phyloP scores from a whole-genome alignment of 2,888 invertebrate species.

The Ypsolopha scabrella region DNA sequence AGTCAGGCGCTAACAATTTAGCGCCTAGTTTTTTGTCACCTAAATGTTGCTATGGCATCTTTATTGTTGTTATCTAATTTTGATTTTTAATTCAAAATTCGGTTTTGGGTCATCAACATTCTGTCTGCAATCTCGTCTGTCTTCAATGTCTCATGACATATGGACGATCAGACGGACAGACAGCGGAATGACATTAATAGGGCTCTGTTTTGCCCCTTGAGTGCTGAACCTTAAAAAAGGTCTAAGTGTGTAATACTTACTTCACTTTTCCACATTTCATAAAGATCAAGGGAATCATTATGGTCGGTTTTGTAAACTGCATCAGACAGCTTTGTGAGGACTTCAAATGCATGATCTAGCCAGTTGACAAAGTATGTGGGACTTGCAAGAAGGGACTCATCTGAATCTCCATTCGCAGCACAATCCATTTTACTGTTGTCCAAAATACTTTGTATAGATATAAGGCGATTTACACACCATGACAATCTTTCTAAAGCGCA shows the following conservation, averaged over 20 bases:
- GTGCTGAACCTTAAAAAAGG: too few species aligned
- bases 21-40: too few species aligned
- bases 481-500: conserved; percentile 44
- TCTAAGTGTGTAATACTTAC: conserved; percentile 20
- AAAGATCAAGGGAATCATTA: conserved; percentile 25
- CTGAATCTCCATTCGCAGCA: conserved; percentile 11
- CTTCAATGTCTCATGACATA: too few species aligned
- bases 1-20: too few species aligned
- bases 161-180: too few species aligned
- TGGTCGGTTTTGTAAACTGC: conserved; percentile 39
- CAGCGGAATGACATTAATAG: too few species aligned
- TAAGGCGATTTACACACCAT: conserved; percentile 46
- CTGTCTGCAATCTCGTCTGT: too few species aligned
- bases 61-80: too few species aligned
- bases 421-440: neutral
- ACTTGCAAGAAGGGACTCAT: conserved; percentile 31
- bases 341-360: conserved; percentile 59
- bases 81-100: too few species aligned
- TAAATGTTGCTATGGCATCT: too few species aligned
- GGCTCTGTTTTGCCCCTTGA: too few species aligned
- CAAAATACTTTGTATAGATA: conserved; percentile 21
- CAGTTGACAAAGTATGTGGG: conserved; percentile 61
- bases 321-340: conserved; percentile 38
- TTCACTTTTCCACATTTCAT: conserved; percentile 36
- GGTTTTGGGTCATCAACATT: too few species aligned